phyloP scores from a whole-genome alignment of 2,113 vertebrate genomes.

The Spizaetus ornatus region DNA sequence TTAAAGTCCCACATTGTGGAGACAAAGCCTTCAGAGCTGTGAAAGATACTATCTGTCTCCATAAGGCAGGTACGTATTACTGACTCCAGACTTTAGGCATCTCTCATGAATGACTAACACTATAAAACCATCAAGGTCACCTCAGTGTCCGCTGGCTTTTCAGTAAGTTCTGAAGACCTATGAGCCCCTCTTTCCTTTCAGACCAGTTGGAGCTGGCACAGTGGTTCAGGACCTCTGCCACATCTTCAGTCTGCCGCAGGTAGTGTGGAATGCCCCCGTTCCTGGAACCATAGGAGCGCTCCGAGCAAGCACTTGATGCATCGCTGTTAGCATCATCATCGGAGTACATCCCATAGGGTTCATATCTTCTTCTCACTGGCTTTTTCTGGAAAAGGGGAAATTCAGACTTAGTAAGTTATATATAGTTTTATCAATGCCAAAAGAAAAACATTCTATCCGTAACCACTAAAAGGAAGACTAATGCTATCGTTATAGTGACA shows the following conservation, averaged over 20 bases:
- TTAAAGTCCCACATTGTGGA: background rate
- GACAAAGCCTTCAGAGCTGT: background rate
- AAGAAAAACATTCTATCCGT: background rate
- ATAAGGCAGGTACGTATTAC: background rate
- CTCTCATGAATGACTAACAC: background rate
- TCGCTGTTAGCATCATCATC: conserved; percentile 98
- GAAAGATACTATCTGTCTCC: background rate
- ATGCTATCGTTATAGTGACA: background rate
- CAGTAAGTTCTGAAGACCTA: conserved; percentile 94
- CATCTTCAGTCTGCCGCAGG: conserved; percentile 93
- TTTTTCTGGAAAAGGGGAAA: conserved; percentile 81
- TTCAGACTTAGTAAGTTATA: background rate
- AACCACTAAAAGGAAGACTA: background rate
- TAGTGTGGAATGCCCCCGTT: conserved; percentile 95
- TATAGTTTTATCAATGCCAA: background rate
- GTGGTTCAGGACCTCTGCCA: conserved; percentile 96
- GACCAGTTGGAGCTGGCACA: conserved; percentile 99
- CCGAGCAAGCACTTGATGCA: conserved; percentile 93
- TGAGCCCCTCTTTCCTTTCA: conserved; percentile 94
- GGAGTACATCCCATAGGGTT: conserved; percentile 95
- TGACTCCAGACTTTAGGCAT: background rate
- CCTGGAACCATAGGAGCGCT: conserved; percentile 91
- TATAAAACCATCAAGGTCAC: conserved; percentile 57
- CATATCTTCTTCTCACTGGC: conserved; percentile 87
- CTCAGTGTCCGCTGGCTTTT: conserved; percentile 96